These are phyloP conservation scores for Hoplodrina blanda DNA, from an alignment of 2,888 invertebrate genomes.

Conservation along the genomic window DNA sequence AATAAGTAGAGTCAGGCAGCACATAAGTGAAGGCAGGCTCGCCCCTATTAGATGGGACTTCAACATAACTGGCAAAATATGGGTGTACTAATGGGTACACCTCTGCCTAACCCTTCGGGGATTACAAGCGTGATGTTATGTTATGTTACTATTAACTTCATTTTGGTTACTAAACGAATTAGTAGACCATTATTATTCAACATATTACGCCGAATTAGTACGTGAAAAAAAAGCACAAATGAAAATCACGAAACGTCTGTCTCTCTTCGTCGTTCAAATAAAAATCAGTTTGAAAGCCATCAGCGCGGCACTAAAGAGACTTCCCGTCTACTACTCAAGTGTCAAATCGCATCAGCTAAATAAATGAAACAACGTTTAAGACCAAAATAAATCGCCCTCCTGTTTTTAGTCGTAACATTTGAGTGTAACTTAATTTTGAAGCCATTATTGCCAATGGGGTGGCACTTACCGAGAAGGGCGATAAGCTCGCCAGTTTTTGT, in stretches of 20 bases:
- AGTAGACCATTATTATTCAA: neutral
- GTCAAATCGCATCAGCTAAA: slow-evolving; percentile 62
- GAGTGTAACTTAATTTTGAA: slow-evolving; percentile 84
- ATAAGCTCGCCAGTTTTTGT: slow-evolving; percentile 49
- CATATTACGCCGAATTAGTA: neutral
- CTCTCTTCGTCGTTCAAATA: slow-evolving; percentile 10
- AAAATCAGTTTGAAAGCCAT: slow-evolving; percentile 43
- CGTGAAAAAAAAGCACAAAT: neutral
- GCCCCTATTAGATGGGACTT: no score
- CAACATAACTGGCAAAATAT: no score
- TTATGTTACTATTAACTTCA: no score
- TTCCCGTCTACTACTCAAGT: slow-evolving; percentile 45
- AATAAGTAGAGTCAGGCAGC: no score
- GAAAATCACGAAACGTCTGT: neutral
- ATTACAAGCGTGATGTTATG: no score
- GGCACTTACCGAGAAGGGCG: slow-evolving; percentile 73
- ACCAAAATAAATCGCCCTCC: slow-evolving; percentile 63
- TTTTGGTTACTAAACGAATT: no score
- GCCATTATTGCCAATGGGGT: slow-evolving; percentile 82
- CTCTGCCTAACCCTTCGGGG: no score
- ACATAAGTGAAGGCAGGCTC: no score
- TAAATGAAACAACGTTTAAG: slow-evolving; percentile 65
- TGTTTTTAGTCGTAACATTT: slow-evolving; percentile 70
- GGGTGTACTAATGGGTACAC: no score
- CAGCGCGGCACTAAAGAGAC: slow-evolving; percentile 41